Conservation (phyloP, 2,797 vertebrate genomes). For the Natrix natrix region DNA sequence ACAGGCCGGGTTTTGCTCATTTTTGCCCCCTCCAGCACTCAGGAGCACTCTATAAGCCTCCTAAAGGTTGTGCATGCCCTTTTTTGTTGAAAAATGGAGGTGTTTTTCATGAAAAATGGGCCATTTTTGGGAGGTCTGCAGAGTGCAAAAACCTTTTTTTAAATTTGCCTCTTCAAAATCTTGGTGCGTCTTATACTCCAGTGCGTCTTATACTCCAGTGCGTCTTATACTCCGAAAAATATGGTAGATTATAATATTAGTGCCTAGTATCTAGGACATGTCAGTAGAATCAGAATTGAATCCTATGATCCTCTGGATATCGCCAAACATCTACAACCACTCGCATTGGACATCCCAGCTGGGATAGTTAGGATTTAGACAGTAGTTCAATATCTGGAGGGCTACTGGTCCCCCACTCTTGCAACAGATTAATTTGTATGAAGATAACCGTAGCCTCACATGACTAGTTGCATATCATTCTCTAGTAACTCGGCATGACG, state of each 20-base stretch:
- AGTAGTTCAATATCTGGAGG: background rate
- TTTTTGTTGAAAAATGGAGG: too few relatives aligned
- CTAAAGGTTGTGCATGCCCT: too few relatives aligned
- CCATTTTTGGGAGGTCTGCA: too few relatives aligned
- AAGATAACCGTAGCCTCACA: background rate
- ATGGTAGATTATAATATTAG: background rate
- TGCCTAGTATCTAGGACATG: constrained; percentile 50
- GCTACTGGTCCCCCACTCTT: background rate
- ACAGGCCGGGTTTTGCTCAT: too few relatives aligned
- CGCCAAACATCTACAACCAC: background rate
- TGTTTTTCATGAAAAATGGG: too few relatives aligned
- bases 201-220: too few relatives aligned
- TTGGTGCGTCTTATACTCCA: too few relatives aligned
- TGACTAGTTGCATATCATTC: background rate
- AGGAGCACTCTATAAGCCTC: too few relatives aligned
- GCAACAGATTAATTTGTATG: background rate
- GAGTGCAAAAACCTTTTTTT: too few relatives aligned
- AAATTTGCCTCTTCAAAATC: too few relatives aligned
- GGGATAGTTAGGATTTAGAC: background rate
- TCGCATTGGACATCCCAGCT: background rate
- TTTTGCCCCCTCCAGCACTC: too few relatives aligned
- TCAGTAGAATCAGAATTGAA: background rate
- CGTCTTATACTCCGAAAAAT: too few relatives aligned
- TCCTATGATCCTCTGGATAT: background rate
- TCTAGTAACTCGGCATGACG: background rate